These are phyloP conservation scores for Polypterus bichir DNA, from an alignment of 2,113 vertebrate species.

Conservation along the genomic window DNA sequence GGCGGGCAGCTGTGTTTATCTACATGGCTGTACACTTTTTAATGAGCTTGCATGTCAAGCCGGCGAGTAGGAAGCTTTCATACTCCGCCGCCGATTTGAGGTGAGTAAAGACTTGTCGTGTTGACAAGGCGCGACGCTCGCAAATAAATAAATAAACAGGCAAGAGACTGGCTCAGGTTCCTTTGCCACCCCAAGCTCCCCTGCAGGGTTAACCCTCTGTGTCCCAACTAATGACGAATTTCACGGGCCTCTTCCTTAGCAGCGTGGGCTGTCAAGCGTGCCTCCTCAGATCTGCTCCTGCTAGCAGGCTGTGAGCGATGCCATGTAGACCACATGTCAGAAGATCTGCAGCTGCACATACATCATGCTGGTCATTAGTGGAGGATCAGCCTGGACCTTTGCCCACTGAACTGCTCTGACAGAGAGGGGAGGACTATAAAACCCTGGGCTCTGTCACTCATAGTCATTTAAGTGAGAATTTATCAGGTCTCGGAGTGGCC, in stretches of 20 bases:
- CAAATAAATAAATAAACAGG: constrained; percentile 1
- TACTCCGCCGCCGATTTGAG: no score
- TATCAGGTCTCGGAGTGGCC: constrained; percentile 83
- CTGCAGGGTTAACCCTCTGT: constrained; percentile 49
- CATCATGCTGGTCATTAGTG: constrained; percentile 81
- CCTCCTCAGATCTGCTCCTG: constrained; percentile 25
- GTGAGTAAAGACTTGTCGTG: neutral
- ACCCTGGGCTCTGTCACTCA: constrained; percentile 86
- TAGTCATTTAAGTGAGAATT: constrained; percentile 93
- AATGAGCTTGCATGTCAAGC: no score
- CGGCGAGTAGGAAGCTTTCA: no score
- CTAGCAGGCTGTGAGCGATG: constrained; percentile 47
- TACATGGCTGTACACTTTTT: no score
- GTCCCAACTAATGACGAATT: constrained; percentile 34
- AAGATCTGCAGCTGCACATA: constrained; percentile 62
- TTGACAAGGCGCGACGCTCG: neutral
- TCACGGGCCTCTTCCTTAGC: constrained; percentile 25
- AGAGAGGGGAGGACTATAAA: constrained; percentile 65
- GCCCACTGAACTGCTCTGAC: constrained; percentile 59
- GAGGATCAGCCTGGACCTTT: constrained; percentile 75
- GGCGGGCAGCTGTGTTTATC: no score
- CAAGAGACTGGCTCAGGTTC: constrained; percentile 21
- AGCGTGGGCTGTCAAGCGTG: constrained; percentile 41
- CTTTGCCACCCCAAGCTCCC: constrained; percentile 31
- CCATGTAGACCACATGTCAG: constrained; percentile 52